Evolutionary conservation across 2,888 invertebrate genomes (phyloP), one percentile per base, ranked within the genome.

Genomic region (Sphinx pinastri): DNA sequence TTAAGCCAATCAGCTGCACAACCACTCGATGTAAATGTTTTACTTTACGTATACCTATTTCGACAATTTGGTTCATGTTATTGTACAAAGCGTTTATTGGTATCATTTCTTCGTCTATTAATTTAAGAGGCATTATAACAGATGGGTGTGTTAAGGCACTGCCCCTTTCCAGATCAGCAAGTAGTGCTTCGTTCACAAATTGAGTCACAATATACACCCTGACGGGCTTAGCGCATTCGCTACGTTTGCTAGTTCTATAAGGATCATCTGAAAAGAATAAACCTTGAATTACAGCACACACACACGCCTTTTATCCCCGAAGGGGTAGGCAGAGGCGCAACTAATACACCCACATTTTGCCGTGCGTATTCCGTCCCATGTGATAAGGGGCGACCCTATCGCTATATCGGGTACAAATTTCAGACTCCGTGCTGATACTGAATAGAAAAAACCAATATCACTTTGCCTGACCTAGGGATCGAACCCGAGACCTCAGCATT

Each of bases 1-100:
- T 71, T 14, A 83, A 63, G 10, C 78, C 74, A 1, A 90, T 74
- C 11, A 85, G 70, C 76, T 86, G 81, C 70, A 90, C 80, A 1
- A 88, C 45, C 0, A 79, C 54, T 70, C 82, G 73, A 4, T 84
- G 86, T 1, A 84, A 68, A 0, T 71, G 25, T 38, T 57, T 72
- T 47, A 77, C 70, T 67, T 81, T 81, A 3, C 73, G 58, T 5
- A 90, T 71, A 0, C 69, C 5, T 69, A 90, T 79, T 77, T 87
- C 89, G 12, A 74, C 76, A 19, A 90, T 73, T 57, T 79, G 80
- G 57, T 84, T 76, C 2, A 68, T 74, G n/a, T 60, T 71, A 45
- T 89, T 82, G 71, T 88, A 86, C 0, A 83, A 25, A 11, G 82
- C 76, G 0, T 71, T 80, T 14, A 88, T 63, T 49, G 73, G 60